Evolutionary conservation across 2,888 invertebrate genomes (phyloP).

Genomic region (Agonopterix arenella): DNA sequence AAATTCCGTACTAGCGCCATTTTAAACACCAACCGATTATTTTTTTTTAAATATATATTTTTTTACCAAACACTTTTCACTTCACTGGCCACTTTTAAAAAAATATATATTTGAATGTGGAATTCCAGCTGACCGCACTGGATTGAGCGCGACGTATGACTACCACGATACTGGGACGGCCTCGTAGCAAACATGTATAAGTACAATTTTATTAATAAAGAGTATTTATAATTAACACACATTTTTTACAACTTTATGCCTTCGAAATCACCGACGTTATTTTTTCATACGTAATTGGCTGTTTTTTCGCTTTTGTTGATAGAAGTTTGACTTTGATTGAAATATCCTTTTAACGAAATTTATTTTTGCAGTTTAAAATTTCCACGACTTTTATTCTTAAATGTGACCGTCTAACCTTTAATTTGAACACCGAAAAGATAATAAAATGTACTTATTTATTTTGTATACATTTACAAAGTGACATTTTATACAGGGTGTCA

Average conservation of each 20-base stretch:
- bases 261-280: not conserved
- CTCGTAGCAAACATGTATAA: conserved; percentile 31
- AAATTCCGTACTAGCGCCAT: conserved; percentile 60
- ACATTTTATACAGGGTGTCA: not conserved
- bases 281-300: conserved; percentile 2
- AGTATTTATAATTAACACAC: conserved; percentile 27
- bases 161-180: conserved; percentile 31
- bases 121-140: conserved; percentile 52
- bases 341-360: conserved; percentile 6
- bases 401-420: too few relatives aligned
- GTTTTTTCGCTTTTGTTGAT: conserved; percentile 3
- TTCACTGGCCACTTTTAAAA: conserved; percentile 44
- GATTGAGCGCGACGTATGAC: conserved; percentile 46
- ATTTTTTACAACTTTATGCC: conserved; percentile 1
- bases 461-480: too few relatives aligned
- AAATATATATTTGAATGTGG: conserved; percentile 25
- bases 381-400: too few relatives aligned
- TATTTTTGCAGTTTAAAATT: too few relatives aligned
- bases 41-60: conserved; percentile 24
- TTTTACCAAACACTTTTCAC: conserved; percentile 51
- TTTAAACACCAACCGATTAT: conserved; percentile 57
- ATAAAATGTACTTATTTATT: too few relatives aligned
- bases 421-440: too few relatives aligned
- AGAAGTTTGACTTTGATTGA: conserved; percentile 12
- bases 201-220: conserved; percentile 32